phyloP scores from a whole-genome alignment of 2,888 invertebrate genomes.

The Tineola bisselliella region DNA sequence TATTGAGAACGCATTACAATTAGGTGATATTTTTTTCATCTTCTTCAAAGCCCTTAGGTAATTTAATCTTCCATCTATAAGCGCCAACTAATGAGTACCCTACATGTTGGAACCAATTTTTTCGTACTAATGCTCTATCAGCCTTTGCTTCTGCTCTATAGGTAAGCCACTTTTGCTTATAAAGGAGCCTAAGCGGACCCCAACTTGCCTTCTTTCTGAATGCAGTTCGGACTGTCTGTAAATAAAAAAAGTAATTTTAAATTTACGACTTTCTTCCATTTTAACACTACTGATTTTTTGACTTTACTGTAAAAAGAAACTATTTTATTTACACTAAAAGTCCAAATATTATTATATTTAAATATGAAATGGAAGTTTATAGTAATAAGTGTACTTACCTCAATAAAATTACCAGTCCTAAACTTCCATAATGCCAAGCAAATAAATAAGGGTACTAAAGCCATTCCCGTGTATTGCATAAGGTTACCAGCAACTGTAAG shows the following conservation, averaged over 20 bases:
- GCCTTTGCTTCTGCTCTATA: constrained; percentile 59
- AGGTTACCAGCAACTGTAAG: constrained; percentile 46
- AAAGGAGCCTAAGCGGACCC: constrained; percentile 67
- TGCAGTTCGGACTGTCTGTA: constrained; percentile 49
- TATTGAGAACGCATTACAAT: background rate
- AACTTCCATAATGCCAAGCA: constrained; percentile 42
- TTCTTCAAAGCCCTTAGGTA: background rate
- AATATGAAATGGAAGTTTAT: no score
- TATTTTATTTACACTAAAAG: no score
- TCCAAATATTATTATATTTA: no score
- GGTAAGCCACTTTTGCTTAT: constrained; percentile 66
- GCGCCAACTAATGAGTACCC: constrained; percentile 40
- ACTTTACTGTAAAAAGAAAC: no score
- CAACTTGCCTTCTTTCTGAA: constrained; percentile 57
- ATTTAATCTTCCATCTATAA: constrained; percentile 28
- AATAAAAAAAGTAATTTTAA: constrained; percentile 15
- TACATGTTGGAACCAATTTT: constrained; percentile 49
- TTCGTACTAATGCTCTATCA: constrained; percentile 35
- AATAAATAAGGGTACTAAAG: constrained; percentile 46
- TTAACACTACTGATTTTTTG: no score
- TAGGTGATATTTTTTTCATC: background rate
- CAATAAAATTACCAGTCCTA: constrained; percentile 30
- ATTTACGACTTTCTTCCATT: no score
- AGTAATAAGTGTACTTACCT: constrained; percentile 27
- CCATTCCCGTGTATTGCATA: constrained; percentile 50